phyloP scores from a whole-genome alignment of 2,888 invertebrate species.

The Oligia fasciuncula region DNA sequence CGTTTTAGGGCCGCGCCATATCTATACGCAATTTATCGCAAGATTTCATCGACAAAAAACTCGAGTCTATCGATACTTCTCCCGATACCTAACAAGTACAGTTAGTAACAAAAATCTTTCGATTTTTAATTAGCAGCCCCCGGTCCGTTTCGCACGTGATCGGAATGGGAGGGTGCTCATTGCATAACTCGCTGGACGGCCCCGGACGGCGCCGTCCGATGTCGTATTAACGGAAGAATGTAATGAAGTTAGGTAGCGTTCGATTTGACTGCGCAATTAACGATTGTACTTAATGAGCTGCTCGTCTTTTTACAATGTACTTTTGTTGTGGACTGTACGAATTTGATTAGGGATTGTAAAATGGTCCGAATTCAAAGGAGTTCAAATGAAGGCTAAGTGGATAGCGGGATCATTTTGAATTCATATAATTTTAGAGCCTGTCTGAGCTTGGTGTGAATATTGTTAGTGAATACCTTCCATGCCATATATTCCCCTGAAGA shows the following conservation, averaged over 20 bases:
- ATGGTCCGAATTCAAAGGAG: slow-evolving; percentile 42
- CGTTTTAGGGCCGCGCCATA: slow-evolving; percentile 58
- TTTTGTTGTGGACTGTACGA: slow-evolving; percentile 67
- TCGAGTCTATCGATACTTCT: slow-evolving; percentile 54
- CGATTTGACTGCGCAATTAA: slow-evolving; percentile 86
- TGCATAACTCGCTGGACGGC: slow-evolving; percentile 78
- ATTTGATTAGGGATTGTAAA: slow-evolving; percentile 55
- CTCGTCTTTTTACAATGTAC: slow-evolving; percentile 67
- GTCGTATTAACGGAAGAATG: slow-evolving; percentile 80
- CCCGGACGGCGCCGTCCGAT: slow-evolving; percentile 66
- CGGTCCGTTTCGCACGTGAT: slow-evolving; percentile 82
- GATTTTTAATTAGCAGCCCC: slow-evolving; percentile 88
- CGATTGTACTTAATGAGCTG: slow-evolving; percentile 82
- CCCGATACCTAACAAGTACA: slow-evolving; percentile 76
- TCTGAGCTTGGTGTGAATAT: not conserved
- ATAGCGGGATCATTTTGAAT: slow-evolving; percentile 13
- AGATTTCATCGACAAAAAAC: slow-evolving; percentile 55
- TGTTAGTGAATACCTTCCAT: not conserved
- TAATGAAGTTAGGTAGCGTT: slow-evolving; percentile 82
- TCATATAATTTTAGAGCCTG: not conserved
- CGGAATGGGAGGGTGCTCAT: slow-evolving; percentile 78
- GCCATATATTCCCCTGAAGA: not conserved
- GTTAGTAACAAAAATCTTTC: slow-evolving; percentile 86
- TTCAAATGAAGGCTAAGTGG: slow-evolving; percentile 18
- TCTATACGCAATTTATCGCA: slow-evolving; percentile 62